Percentiles rank a stretch among this genome's conserved stretches.
Evolutionary conservation across 2,888 invertebrate species (phyloP).

Genomic region (Carabus problematicus): DNA sequence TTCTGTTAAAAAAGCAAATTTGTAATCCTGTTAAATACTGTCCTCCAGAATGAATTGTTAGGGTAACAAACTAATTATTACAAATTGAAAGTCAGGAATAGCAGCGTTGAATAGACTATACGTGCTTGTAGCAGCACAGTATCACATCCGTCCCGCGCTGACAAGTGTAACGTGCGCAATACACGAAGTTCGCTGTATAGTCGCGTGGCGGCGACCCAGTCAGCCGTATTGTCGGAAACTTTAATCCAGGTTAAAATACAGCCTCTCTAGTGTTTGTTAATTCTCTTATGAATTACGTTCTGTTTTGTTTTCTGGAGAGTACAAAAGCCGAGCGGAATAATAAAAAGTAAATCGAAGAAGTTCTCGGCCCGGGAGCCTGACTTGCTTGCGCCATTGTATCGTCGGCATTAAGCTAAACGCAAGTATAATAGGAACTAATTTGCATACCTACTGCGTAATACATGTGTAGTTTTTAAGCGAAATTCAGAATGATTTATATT

Average conservation of each 20-base stretch:
- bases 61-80: too few species aligned
- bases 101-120: too few species aligned
- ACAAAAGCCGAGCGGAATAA: constrained; percentile 19
- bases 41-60: too few species aligned
- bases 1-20: too few species aligned
- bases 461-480: constrained; percentile 24
- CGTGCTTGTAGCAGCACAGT: too few species aligned
- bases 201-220: constrained; percentile 15
- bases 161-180: too few species aligned
- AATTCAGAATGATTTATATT: constrained; percentile 26
- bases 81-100: too few species aligned
- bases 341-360: constrained; percentile 25
- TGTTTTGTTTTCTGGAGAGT: constrained; percentile 14
- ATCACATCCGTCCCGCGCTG: too few species aligned
- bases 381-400: too few species aligned
- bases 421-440: constrained; percentile 26
- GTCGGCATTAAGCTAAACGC: constrained; percentile 5
- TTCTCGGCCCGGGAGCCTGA: constrained; percentile 13
- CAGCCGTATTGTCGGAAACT: constrained; percentile 27
- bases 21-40: too few species aligned
- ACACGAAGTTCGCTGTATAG: neutral
- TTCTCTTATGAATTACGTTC: constrained; percentile 29
- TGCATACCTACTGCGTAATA: constrained; percentile 18
- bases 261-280: constrained; percentile 23
- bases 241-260: constrained; percentile 29